Base-by-base conservation (phyloP, 2,888 invertebrate species). In the Pollenia labialis region DNA sequence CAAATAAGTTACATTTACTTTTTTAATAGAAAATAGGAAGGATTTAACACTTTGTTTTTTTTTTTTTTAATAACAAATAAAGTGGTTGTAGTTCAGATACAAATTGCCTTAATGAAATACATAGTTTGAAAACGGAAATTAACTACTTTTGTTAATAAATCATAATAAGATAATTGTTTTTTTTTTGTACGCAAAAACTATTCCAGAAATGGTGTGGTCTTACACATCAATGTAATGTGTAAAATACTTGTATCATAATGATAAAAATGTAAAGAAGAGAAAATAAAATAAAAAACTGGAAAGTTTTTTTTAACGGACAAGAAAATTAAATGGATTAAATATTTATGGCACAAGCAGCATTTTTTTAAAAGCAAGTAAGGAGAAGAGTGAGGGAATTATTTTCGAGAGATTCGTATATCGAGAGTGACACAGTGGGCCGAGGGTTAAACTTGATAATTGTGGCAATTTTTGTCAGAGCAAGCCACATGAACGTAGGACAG, bases 91-190 rank as follows among this genome's bases (percentile, higher is more conserved):
- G 77, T 81, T 23, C 52, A 44, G 52, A 50, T 60, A 72, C 60
- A 85, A 85, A 76, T 85, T 76, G 69, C 76, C 85, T 80, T 80
- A 80, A 80, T 81, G 16, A 58, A 76, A 46, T n/a, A n/a, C n/a
- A n/a, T 50, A 58, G 16, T 68, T 60, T 54, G 56, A 69, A 69
- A 81, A 87, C 87, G 87, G 87, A 87, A 84, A 84, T 77, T 77
- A 81, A 84, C 80, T 77, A 66, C 74, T 84, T 68, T 74, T 66
- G 50, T 68, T 74, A 81, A 84, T 77, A 84, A 77, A 77, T 87
- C 72, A 87, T 84, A 87, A 84, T 72, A 52, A 76, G 86, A 72
- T 81, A 81, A 87, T 74, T 76, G 75, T 46, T 76, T 75, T 75
- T 32, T 32, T 32, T 32, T 32, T 32, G 4, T 32, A 32, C 32